Evolutionary conservation across 2,113 vertebrate genomes (phyloP), one percentile per base, ranked within the genome.

Genomic region (Sciurus niger): DNA sequence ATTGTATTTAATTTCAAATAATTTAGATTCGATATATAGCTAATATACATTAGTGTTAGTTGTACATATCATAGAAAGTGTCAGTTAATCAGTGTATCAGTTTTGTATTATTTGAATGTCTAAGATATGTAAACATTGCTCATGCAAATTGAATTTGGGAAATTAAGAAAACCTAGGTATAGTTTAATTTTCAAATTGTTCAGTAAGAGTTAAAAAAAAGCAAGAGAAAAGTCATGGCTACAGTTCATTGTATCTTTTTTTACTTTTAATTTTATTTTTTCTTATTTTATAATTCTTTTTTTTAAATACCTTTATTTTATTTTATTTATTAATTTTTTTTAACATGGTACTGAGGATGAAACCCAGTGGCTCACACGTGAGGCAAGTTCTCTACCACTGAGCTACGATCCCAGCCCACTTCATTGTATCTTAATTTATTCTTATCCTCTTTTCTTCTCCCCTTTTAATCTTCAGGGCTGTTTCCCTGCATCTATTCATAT

Each of bases 151-250:
- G n/a, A 93, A 90, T 92, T 72, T 90, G 48, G 24, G 65, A 88
- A 85, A 20, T 68, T 68, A 55, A 73, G 70, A 34, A 93, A 93
- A 82, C 6, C 2, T 73, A 73, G 34, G 8, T 84, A 18, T 79
- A 80, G 6, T 84, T 96, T 95, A 77, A 85, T 89, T 95, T 89
- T 96, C 7, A 92, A 43, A 63, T 40, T 93, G 24, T 72, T 88
- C 37, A 82, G 48, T 92, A 67, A 92, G 20, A 68, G 10, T 85
- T 40, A 68, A 58, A 76, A 76, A 73, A 82, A 97, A 91, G 34
- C 48, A 90, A 58, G 37, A 82, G 17, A 94, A 95, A 83, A 89
- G 51, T 77, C 32, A 48, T n/a, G 37, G 46, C 43, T 87, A 30
- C 0, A 58, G 48, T 96, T 48, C 53, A 43, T 76, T 88, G 6